phyloP scores from a whole-genome alignment of 2,888 invertebrate species.

The Phortica magna region DNA sequence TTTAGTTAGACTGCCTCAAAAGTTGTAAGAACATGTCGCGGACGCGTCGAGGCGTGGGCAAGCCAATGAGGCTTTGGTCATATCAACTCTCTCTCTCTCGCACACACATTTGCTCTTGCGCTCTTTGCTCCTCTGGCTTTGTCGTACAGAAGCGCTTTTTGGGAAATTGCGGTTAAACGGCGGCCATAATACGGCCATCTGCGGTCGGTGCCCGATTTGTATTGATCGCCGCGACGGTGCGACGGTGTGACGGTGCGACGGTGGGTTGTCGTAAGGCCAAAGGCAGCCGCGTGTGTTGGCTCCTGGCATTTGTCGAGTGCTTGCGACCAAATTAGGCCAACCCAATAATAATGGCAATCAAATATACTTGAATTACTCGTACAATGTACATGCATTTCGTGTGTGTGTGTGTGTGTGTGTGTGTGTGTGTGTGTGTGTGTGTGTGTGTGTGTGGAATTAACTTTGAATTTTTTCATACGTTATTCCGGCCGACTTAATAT shows the following conservation, averaged over 20 bases:
- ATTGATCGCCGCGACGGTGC: conserved; percentile 56
- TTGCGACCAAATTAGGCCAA: conserved; percentile 64
- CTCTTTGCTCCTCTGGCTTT: neutral
- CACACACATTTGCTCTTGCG: conserved; percentile 47
- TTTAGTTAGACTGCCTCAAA: no score
- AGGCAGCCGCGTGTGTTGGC: neutral
- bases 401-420: neutral
- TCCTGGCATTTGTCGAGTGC: conserved; percentile 50
- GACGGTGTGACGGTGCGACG: conserved; percentile 39
- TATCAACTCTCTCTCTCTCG: neutral
- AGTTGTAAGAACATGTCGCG: no score
- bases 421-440: conserved; percentile 6
- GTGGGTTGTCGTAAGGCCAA: neutral
- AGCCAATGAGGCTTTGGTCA: neutral
- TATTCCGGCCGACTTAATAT: no score
- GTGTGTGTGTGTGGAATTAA: neutral
- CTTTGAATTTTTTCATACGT: no score
- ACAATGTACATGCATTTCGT: neutral
- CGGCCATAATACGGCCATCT: neutral
- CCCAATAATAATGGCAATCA: conserved; percentile 48
- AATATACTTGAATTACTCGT: conserved; percentile 22
- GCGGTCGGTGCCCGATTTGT: conserved; percentile 12
- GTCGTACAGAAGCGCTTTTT: conserved; percentile 53
- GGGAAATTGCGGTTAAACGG: conserved; percentile 60
- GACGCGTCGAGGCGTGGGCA: neutral